Base-by-base conservation (phyloP, 2,797 vertebrate species). In the Echeneis naucrates region DNA sequence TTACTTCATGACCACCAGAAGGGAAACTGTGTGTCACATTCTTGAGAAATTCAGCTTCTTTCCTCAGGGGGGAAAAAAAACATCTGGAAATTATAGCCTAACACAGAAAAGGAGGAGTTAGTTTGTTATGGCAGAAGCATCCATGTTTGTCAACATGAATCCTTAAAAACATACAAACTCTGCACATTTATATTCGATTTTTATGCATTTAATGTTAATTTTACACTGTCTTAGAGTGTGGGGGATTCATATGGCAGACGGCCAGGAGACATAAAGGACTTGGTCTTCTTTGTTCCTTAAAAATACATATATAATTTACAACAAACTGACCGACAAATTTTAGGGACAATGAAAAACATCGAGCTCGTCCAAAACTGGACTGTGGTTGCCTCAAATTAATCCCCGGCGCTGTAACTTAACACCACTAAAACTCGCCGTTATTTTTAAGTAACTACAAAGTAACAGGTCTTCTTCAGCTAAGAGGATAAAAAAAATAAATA, bases 351-450 rank as follows among this genome's bases (percentile, higher is more conserved):
- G n/a, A 37, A 35, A 19, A 37, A 27, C 10, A 27, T 1, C 23
- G 10, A 19, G 3, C 37, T 9, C 4, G 26, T 16, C 16, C 44
- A 16, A 19, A 9, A 35, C 17, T 2, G n/a, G n/a, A n/a, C n/a
- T n/a, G n/a, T n/a, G n/a, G n/a, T n/a, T 26, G 24, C 38, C 40
- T 54, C 51, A 62, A 61, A 55, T 23, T 13, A 13, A 61, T 33
- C 51, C 35, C 57, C 56, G 55, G 50, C 3, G 30, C 37, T 67
- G 37, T 58, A 32, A 77, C 19, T 8, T 27, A 24, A 69, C 7
- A 30, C 48, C 38, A n/a, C 47, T 13, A 35, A 17, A n/a, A n/a
- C n/a, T n/a, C 56, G 53, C 45, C 47, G 5, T 0, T 45, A 27
- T 19, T 19, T 4, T 13, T 37, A 6, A 23, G 2, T 56, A 2